Conservation (phyloP, 2,888 invertebrate species). For the Toxonevra muliebris region DNA sequence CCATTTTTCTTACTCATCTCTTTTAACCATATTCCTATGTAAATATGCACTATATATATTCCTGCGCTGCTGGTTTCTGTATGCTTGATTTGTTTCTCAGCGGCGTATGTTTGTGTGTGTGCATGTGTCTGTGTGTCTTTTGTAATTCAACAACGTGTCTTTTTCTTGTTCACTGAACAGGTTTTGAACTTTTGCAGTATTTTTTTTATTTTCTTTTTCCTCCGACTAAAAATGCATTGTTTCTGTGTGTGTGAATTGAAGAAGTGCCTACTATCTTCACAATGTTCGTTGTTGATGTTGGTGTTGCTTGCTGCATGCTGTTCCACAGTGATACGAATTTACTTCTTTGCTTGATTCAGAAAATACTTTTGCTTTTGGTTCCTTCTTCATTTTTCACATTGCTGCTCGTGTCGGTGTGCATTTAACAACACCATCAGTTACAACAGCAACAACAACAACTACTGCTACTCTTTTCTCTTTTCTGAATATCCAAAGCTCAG, state of each 20-base stretch:
- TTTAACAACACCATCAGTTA: constrained; percentile 6
- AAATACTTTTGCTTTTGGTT: constrained; percentile 2
- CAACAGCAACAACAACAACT: constrained; percentile 6
- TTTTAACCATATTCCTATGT: neutral
- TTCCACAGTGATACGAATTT: neutral
- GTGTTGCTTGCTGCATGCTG: neutral
- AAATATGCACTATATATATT: neutral
- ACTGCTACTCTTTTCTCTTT: neutral
- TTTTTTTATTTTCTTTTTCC: constrained; percentile 6
- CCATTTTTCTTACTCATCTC: constrained; percentile 8
- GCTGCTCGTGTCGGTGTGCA: constrained; percentile 12
- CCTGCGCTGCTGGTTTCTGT: constrained; percentile 15
- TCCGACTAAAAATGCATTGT: constrained; percentile 4
- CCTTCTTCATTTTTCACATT: neutral
- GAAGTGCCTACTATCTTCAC: neutral
- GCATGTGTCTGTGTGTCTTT: constrained; percentile 13
- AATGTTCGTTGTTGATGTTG: neutral
- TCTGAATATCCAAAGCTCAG: neutral
- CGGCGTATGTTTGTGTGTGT: neutral
- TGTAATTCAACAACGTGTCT: constrained; percentile 15
- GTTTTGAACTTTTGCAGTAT: constrained; percentile 8
- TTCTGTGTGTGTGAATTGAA: constrained; percentile 3
- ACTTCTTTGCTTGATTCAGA: neutral
- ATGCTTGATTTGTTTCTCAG: constrained; percentile 11
- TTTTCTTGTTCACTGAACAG: constrained; percentile 31